Evolutionary conservation across 2,113 vertebrate species (phyloP).

Genomic region (Enhydra lutris): DNA sequence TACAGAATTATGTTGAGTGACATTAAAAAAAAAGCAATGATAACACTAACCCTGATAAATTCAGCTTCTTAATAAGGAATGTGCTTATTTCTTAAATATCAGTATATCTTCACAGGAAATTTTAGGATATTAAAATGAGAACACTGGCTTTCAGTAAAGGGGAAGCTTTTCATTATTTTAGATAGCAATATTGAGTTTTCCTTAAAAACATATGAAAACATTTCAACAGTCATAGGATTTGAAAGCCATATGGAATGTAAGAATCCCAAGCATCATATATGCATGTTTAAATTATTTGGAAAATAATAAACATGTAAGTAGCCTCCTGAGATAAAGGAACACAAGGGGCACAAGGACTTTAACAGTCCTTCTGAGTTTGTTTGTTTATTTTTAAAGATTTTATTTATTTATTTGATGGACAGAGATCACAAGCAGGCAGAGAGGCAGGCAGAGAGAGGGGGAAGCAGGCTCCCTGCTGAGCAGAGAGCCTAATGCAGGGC

Average conservation of each 20-base stretch:
- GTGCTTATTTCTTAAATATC: not conserved
- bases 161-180: not conserved
- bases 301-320: not conserved
- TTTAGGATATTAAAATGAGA: not conserved
- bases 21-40: not conserved
- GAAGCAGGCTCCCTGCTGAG: too few species aligned
- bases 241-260: not conserved
- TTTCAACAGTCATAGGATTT: not conserved
- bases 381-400: too few species aligned
- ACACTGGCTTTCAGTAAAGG: not conserved
- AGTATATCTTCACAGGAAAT: not conserved
- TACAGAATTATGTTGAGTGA: not conserved
- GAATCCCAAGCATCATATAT: not conserved
- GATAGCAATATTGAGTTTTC: not conserved
- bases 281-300: not conserved
- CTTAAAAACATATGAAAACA: not conserved
- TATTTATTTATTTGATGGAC: too few species aligned
- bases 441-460: too few species aligned
- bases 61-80: slow-evolving; percentile 1
- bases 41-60: not conserved
- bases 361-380: not conserved
- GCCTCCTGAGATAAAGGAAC: not conserved
- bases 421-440: too few species aligned
- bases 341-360: not conserved
- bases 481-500: too few species aligned